phyloP scores from a whole-genome alignment of 2,888 invertebrate species.

The Phanerotoma sp. region DNA sequence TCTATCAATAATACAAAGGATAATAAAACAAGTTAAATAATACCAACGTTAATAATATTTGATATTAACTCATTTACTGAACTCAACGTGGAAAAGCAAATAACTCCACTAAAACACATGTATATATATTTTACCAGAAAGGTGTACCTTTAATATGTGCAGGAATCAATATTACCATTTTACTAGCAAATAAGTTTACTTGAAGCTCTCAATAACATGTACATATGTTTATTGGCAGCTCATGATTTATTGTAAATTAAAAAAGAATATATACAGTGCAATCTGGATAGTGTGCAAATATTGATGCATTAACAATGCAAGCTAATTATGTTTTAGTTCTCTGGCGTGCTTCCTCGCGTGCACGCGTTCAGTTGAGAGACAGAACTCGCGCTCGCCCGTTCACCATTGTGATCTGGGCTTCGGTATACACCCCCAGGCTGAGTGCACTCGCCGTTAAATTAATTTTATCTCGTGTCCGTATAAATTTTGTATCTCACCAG shows the following conservation, averaged over 20 bases:
- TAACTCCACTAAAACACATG: too few species aligned
- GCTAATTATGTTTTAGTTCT: conserved; percentile 57
- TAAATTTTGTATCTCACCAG: conserved; percentile 50
- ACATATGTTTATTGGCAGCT: too few species aligned
- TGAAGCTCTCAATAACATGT: too few species aligned
- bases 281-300: conserved; percentile 56
- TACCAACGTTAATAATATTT: too few species aligned
- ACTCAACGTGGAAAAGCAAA: too few species aligned
- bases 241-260: conserved; percentile 8
- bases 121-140: too few species aligned
- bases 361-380: conserved; percentile 11
- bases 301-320: conserved; percentile 58
- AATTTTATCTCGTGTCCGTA: conserved; percentile 56
- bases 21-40: too few species aligned
- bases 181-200: too few species aligned
- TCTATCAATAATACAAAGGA: too few species aligned
- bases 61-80: too few species aligned
- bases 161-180: too few species aligned
- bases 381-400: conserved; percentile 43
- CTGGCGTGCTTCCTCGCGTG: conserved; percentile 38
- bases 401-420: conserved; percentile 56
- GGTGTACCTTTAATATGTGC: too few species aligned
- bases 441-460: conserved; percentile 54
- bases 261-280: conserved; percentile 16
- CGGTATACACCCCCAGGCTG: conserved; percentile 51